A percentile compares a stretch with the other conserved stretches of the same genome.
phyloP scores from a whole-genome alignment of 2,113 vertebrate species.

The Pogonocichla stellata region DNA sequence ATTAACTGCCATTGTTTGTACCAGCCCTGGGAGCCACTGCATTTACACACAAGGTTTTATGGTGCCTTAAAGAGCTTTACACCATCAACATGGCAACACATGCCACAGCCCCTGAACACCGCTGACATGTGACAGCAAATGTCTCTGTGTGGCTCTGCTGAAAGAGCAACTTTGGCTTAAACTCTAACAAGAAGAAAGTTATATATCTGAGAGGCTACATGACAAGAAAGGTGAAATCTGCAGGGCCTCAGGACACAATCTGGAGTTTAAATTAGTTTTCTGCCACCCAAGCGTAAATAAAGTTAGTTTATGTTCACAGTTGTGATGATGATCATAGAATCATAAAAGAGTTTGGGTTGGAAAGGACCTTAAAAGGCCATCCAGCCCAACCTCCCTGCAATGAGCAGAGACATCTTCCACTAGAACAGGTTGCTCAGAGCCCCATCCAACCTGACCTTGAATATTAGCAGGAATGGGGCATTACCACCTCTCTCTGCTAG shows the following conservation, averaged over 20 bases:
- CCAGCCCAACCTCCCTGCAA: neutral
- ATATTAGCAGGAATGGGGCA: neutral
- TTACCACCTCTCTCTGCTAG: neutral
- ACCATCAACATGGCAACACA: neutral
- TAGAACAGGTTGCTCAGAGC: neutral
- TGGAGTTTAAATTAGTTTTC: neutral
- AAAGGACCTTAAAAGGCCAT: neutral
- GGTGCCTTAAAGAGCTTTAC: neutral
- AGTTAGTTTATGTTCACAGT: neutral
- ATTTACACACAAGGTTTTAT: neutral
- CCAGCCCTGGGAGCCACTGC: neutral
- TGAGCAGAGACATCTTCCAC: neutral
- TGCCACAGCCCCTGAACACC: fast-evolving
- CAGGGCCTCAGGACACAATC: fast-evolving
- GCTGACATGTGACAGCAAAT: neutral
- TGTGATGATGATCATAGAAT: neutral
- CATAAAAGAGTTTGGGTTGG: neutral
- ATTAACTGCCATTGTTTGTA: neutral
- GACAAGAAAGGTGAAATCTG: neutral
- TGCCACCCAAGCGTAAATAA: neutral
- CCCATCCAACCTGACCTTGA: neutral
- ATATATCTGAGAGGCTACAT: neutral
- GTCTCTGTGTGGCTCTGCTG: neutral
- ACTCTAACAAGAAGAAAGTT: neutral
- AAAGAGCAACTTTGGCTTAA: neutral